phyloP scores from a whole-genome alignment of 2,113 vertebrate species.

The Corydoras sp. region DNA sequence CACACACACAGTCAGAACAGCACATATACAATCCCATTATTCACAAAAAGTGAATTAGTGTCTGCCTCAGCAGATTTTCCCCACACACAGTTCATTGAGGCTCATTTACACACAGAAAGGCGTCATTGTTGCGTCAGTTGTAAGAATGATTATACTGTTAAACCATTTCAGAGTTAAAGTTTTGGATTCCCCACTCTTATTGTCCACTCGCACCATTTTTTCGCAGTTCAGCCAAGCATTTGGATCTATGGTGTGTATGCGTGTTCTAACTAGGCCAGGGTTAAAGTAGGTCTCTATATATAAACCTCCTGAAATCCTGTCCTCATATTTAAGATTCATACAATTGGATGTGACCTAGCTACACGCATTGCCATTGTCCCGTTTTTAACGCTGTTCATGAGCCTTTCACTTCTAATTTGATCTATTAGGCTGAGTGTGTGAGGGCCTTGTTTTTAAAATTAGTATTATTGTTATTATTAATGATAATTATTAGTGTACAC shows the following conservation, averaged over 20 bases:
- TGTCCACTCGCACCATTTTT: neutral
- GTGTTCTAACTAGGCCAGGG: slow-evolving; percentile 37
- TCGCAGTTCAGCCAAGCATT: neutral
- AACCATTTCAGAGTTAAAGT: neutral
- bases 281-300: slow-evolving; percentile 46
- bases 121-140: slow-evolving; percentile 20
- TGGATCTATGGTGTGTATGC: neutral
- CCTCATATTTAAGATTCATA: slow-evolving; percentile 29
- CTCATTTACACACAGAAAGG: neutral
- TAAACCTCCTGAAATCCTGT: slow-evolving; percentile 31
- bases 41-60: neutral
- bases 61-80: neutral
- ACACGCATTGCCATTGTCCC: too few species aligned
- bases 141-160: slow-evolving; percentile 29
- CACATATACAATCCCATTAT: neutral
- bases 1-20: too few species aligned
- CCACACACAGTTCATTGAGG: neutral
- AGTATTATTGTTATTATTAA: too few species aligned
- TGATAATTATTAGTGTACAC: too few species aligned
- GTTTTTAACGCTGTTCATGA: too few species aligned
- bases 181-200: neutral
- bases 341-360: slow-evolving; percentile 30
- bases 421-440: too few species aligned
- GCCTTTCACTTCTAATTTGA: too few species aligned
- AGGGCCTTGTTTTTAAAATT: too few species aligned